A percentile compares a stretch with the other conserved stretches of the same genome.
phyloP scores from a whole-genome alignment of 2,113 vertebrate genomes.

The Phyllostomus discolor region DNA sequence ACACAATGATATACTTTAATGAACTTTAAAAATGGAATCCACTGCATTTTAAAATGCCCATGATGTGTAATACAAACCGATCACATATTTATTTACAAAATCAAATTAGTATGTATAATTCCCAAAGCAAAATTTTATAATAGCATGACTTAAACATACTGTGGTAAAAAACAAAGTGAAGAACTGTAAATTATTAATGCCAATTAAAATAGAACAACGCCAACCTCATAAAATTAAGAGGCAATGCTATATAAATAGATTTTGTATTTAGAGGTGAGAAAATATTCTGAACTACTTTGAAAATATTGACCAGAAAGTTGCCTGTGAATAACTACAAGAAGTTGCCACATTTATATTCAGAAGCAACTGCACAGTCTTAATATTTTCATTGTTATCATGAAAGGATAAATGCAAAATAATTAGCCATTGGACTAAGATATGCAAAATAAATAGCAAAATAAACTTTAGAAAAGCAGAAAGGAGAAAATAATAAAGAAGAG shows the following conservation, averaged over 20 bases:
- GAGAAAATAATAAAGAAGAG: background rate
- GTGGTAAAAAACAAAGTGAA: background rate
- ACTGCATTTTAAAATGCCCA: slow-evolving; percentile 13
- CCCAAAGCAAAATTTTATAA: slow-evolving; percentile 33
- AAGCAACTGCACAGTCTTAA: background rate
- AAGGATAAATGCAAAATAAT: background rate
- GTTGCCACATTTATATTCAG: background rate
- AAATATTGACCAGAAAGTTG: background rate
- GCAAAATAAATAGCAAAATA: background rate
- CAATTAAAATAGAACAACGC: slow-evolving; percentile 46
- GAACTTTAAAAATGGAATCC: background rate
- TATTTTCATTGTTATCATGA: background rate
- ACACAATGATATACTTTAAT: background rate
- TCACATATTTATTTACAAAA: slow-evolving; percentile 36
- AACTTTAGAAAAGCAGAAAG: background rate
- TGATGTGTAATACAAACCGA: background rate
- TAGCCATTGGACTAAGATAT: background rate
- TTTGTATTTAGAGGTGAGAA: background rate
- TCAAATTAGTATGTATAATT: slow-evolving; percentile 28
- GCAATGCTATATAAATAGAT: slow-evolving; percentile 12
- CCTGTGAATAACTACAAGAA: background rate
- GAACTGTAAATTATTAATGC: background rate
- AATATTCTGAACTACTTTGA: background rate
- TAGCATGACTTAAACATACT: background rate
- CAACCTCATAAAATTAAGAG: slow-evolving; percentile 35